These are phyloP conservation scores for Pharmacophagus antenor DNA, from an alignment of 2,888 invertebrate genomes.

Conservation along the genomic window DNA sequence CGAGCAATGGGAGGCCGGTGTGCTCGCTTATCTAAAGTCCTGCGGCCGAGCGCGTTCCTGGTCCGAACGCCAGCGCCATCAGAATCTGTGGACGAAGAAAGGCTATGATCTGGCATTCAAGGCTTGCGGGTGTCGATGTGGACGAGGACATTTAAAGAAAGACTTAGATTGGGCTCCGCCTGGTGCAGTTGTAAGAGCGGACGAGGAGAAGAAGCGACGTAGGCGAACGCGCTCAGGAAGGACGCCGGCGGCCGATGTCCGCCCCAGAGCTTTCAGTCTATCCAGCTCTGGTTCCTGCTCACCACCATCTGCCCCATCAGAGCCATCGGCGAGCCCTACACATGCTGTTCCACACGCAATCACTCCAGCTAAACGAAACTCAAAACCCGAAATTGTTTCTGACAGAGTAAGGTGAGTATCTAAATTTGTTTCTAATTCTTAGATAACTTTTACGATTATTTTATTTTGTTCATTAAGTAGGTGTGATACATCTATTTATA, in stretches of 20 bases:
- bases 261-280: constrained; percentile 87
- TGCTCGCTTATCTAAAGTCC: constrained; percentile 92
- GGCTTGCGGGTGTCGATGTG: constrained; percentile 96
- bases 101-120: constrained; percentile 98
- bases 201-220: constrained; percentile 72
- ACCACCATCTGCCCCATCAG: constrained; percentile 89
- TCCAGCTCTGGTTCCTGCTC: constrained; percentile 91
- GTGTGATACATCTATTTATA: constrained; percentile 16
- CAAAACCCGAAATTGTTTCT: constrained; percentile 88
- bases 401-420: constrained; percentile 88
- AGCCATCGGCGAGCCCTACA: constrained; percentile 86
- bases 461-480: not conserved
- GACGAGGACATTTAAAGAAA: constrained; percentile 95
- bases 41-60: constrained; percentile 95
- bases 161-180: constrained; percentile 95
- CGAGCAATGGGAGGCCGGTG: constrained; percentile 95
- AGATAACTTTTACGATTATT: not conserved
- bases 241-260: constrained; percentile 69
- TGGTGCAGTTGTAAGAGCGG: constrained; percentile 78
- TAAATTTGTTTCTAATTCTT: constrained; percentile 28
- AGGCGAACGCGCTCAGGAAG: constrained; percentile 64
- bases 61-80: constrained; percentile 96
- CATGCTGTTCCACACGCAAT: constrained; percentile 79
- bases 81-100: constrained; percentile 98
- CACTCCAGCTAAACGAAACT: constrained; percentile 84